Base-by-base conservation (phyloP, 2,797 vertebrate genomes). In the Artibeus lituratus region DNA sequence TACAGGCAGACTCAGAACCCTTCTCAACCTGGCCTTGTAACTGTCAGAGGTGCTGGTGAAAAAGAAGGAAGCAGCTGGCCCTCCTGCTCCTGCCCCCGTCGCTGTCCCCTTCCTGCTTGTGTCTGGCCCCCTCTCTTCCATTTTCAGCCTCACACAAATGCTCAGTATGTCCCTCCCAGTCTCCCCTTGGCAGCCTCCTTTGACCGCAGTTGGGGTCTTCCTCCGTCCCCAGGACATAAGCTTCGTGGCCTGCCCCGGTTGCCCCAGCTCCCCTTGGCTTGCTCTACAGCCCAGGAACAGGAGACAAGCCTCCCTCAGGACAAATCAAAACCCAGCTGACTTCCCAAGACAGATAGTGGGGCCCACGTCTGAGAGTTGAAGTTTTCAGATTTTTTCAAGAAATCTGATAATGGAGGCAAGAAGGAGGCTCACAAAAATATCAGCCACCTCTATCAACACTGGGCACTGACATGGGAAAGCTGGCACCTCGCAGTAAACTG, bases 321-420 rank as follows among this genome's bases (percentile, higher is more conserved):
- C 82, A 87, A 84, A 72, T 44, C 42, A 69, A 80, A 92, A n/a
- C 67, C 67, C 74, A 84, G 74, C 57, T 88, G 53, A 44, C 85
- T 92, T 57, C 51, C 65, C 76, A 21, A 85, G 55, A 59, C 55
- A 65, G 69, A 47, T 44, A 80, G 96, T 39, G 44, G 78, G 67
- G 32, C 94, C 83, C 55, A 42, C 15, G 76, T 76, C 90, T 82
- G 85, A 77, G 86, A 53, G 55, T 51, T 57, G 76, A 80, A 59
- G 81, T 73, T 80, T 92, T 78, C 96, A 92, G 95, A 69, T 59
- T 95, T 90, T 67, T 90, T 70, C 78, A 55, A 94, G 94, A 90
- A 88, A 35, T 96, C 97, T 93, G 97, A 93, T 94, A 87, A 93
- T 67, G 65, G 94, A 95, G 93, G 93, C 1, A 77, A 96, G 94